Evolutionary conservation across 2,113 vertebrate species (phyloP).

Genomic region (Mesembrinibis cayennensis): DNA sequence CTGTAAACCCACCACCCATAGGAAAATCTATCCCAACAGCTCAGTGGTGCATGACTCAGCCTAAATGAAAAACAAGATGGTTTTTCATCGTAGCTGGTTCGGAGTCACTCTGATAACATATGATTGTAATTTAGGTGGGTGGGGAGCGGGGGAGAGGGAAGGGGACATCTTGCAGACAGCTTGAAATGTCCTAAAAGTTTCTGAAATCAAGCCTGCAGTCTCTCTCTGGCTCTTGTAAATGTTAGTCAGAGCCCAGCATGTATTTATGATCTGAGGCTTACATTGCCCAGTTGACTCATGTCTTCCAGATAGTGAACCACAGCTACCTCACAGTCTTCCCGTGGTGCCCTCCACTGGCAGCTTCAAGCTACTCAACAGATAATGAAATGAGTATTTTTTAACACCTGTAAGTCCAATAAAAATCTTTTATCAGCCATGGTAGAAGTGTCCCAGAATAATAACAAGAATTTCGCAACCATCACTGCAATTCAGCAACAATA

Average conservation of each 20-base stretch:
- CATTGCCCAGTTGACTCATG: not conserved
- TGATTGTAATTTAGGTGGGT: constrained; percentile 40
- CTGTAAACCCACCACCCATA: not conserved
- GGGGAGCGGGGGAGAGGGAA: not conserved
- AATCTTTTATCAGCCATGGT: not conserved
- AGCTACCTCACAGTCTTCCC: not conserved
- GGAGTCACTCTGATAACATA: not conserved
- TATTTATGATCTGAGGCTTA: not conserved
- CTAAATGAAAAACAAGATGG: not conserved
- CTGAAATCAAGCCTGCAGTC: not conserved
- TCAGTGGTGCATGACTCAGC: not conserved
- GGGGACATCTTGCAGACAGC: constrained; percentile 3
- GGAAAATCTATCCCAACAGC: not conserved
- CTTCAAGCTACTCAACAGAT: not conserved
- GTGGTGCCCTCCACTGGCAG: not conserved
- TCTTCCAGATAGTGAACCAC: not conserved
- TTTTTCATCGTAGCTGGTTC: fast-evolving
- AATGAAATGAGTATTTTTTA: not conserved
- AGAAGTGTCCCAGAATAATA: not conserved
- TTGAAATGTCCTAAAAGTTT: constrained; percentile 19
- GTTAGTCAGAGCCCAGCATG: not conserved
- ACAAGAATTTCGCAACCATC: not conserved
- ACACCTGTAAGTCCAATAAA: not conserved
- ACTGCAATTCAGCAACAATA: not conserved
- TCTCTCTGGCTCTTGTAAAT: not conserved